A percentile compares a stretch with the other conserved stretches of the same genome.
Evolutionary conservation across 2,113 vertebrate species (phyloP).

Genomic region (Sardina pilchardus): DNA sequence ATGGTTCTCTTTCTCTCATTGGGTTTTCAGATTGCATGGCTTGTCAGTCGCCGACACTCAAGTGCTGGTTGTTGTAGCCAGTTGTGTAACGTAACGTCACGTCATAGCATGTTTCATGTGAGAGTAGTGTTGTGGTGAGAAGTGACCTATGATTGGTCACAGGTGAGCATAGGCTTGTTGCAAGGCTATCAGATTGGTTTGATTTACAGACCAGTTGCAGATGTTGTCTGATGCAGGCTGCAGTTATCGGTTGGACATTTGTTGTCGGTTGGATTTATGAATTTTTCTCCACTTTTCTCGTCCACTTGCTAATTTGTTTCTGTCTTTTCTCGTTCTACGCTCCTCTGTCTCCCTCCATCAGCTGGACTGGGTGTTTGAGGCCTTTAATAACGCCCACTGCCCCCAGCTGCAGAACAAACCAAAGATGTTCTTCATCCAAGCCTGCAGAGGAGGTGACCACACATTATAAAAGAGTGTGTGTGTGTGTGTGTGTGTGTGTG

Average conservation of each 20-base stretch:
- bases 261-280: neutral
- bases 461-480: constrained; percentile 44
- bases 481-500: neutral
- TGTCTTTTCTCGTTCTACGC: neutral
- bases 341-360: constrained; percentile 59
- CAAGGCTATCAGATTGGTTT: too few relatives aligned
- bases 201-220: neutral
- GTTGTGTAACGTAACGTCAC: too few relatives aligned
- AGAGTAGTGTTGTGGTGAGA: too few relatives aligned
- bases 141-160: neutral
- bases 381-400: constrained; percentile 91
- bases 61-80: neutral
- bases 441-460: constrained; percentile 94
- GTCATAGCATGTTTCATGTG: too few relatives aligned
- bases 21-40: neutral
- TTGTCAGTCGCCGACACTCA: neutral
- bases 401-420: constrained; percentile 95
- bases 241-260: too few relatives aligned
- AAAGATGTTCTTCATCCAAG: constrained; percentile 98
- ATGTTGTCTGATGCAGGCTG: neutral
- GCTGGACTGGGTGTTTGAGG: constrained; percentile 88
- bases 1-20: constrained; percentile 1
- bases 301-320: neutral
- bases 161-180: neutral
- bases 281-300: neutral